These are phyloP conservation scores for Hyposoter dolosus DNA, from an alignment of 2,888 invertebrate species.

Conservation along the genomic window DNA sequence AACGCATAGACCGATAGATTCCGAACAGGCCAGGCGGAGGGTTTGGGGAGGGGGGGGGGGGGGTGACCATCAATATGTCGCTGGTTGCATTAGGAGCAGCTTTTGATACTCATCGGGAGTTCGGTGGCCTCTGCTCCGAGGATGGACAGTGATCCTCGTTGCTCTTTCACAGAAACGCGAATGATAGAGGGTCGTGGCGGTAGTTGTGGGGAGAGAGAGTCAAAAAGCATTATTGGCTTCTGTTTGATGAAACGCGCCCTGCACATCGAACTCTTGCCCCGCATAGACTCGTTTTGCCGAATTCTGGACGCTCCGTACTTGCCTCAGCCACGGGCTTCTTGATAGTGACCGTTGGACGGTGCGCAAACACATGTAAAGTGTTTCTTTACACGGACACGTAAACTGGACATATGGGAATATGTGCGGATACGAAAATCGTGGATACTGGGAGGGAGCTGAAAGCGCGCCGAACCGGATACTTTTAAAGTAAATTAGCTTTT, in stretches of 20 bases:
- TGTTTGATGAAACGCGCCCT: slow-evolving; percentile 72
- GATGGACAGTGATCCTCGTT: slow-evolving; percentile 58
- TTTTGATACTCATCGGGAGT: slow-evolving; percentile 77
- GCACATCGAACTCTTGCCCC: slow-evolving; percentile 55
- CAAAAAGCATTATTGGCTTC: slow-evolving; percentile 60
- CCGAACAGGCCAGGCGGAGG: slow-evolving; percentile 32
- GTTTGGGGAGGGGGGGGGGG: slow-evolving; percentile 21
- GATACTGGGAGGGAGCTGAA: slow-evolving; percentile 45
- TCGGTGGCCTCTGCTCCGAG: slow-evolving; percentile 42
- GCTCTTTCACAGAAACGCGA: slow-evolving; percentile 62
- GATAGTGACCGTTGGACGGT: slow-evolving; percentile 2
- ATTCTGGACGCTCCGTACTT: slow-evolving; percentile 55
- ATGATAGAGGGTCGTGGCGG: slow-evolving; percentile 72
- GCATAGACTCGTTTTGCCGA: slow-evolving; percentile 63
- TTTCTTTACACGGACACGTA: background rate
- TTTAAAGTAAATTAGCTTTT: slow-evolving; percentile 85
- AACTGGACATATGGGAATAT: background rate
- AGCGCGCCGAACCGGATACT: slow-evolving; percentile 79
- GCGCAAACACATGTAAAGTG: slow-evolving; percentile 2
- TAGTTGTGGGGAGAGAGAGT: background rate
- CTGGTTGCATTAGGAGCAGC: slow-evolving; percentile 83
- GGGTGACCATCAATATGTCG: slow-evolving; percentile 83
- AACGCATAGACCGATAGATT: slow-evolving; percentile 10
- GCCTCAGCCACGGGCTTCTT: background rate
- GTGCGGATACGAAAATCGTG: background rate